Base-by-base conservation (phyloP, 2,797 vertebrate species). In the Brachyrhaphis roseni region DNA sequence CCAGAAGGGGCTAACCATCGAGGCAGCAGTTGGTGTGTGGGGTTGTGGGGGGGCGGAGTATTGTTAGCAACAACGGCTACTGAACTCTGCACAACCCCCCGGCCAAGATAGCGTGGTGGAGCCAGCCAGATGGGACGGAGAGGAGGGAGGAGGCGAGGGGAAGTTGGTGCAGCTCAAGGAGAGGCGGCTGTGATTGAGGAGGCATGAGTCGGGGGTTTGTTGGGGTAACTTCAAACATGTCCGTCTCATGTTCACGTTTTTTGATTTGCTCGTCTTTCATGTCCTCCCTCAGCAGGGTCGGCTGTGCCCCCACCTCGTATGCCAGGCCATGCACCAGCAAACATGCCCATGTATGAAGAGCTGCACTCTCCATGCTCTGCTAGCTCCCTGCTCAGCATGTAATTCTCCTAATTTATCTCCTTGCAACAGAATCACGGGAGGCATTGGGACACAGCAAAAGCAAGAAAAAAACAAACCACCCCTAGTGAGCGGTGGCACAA, bases 61-160 rank as follows among this genome's bases (percentile, higher is more conserved):
- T 93, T 86, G 90, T 94, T 93, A 92, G 89, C 84, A 91, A 87
- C 86, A 91, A 86, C 88, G 84, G 91, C 92, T 85, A 92, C 92
- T 96, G 95, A 95, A 96, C 95, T 95, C 94, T 94, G 75, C 72
- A 84, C 95, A 95, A 95, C 95, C 95, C 92, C 92, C 92, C 85
- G 83, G 90, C 93, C 92, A 90, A 92, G 89, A 91, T 89, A 94
- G 89, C 90, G 86, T 85, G 89, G 83, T 89, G 79, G 83, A 93
- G 86, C 90, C 91, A 91, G 92, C 93, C 93, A 93, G 91, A 92
- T 91, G 90, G 92, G 93, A 87, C 73, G 76, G 83, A 83, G 80
- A 62, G 72, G 57, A 75, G 81, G 86, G 76, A 82, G 86, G 84
- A 84, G 83, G 87, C 80, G 43, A 79, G 76, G 77, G 73, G 87